Conservation (phyloP, 2,797 vertebrate genomes). For the Mallotus villosus region DNA sequence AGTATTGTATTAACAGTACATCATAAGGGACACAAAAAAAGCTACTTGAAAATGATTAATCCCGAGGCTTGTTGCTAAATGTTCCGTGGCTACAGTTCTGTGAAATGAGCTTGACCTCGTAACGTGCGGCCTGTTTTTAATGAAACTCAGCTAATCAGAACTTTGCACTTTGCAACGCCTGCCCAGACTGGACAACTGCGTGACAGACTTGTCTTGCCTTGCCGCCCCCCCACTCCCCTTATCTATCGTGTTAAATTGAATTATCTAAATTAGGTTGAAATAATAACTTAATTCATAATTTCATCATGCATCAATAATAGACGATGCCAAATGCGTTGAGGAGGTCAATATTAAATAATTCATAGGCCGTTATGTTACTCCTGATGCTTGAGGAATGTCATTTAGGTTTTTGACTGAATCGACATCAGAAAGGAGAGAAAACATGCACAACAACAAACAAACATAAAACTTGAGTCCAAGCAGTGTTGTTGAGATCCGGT, state of each 20-base stretch:
- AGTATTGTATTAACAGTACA: too few relatives aligned
- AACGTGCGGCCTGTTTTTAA: not conserved
- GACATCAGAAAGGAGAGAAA: not conserved
- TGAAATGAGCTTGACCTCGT: not conserved
- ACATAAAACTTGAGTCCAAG: not conserved
- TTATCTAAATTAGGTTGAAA: constrained; percentile 46
- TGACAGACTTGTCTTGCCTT: not conserved
- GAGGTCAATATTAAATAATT: constrained; percentile 67
- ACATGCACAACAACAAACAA: not conserved
- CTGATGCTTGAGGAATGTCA: constrained; percentile 63
- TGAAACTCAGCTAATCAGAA: not conserved
- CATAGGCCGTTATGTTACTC: constrained; percentile 55
- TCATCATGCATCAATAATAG: constrained; percentile 56
- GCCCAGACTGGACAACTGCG: not conserved
- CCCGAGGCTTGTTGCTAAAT: too few relatives aligned
- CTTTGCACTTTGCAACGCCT: not conserved
- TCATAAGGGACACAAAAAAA: too few relatives aligned
- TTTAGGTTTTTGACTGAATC: constrained; percentile 37
- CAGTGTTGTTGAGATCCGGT: not conserved
- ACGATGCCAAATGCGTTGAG: constrained; percentile 68
- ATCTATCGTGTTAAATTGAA: constrained; percentile 13
- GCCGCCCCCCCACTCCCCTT: not conserved
- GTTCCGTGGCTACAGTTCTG: not conserved
- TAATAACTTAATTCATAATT: constrained; percentile 50
- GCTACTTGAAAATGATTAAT: too few relatives aligned